These are phyloP conservation scores for Dolichallabes microphthalmus DNA, from an alignment of 2,113 vertebrate species.

Conservation along the genomic window DNA sequence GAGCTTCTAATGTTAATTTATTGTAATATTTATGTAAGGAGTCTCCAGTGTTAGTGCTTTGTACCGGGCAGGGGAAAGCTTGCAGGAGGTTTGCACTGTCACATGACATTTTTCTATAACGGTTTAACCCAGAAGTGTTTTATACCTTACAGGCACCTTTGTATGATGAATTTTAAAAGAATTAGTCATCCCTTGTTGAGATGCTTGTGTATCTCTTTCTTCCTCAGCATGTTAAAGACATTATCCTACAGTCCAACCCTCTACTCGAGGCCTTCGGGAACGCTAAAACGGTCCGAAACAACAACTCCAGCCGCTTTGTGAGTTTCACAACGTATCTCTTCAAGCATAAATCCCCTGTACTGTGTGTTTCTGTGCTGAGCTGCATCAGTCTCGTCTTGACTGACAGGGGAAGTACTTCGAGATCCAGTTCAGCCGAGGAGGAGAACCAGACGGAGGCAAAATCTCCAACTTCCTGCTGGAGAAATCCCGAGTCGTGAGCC, in stretches of 20 bases:
- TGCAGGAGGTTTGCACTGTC: not conserved
- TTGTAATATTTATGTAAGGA: not conserved
- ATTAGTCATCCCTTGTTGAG: not conserved
- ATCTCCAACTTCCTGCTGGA: constrained; percentile 97
- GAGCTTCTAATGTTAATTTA: not conserved
- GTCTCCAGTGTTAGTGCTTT: constrained; percentile 4
- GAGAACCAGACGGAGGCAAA: constrained; percentile 93
- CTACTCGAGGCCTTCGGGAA: constrained; percentile 80
- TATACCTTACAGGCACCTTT: not conserved
- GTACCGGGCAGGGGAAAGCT: too few relatives aligned
- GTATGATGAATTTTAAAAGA: not conserved
- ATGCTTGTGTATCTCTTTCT: constrained; percentile 26
- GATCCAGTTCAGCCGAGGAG: constrained; percentile 96
- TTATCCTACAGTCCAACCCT: constrained; percentile 80
- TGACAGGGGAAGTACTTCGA: constrained; percentile 95
- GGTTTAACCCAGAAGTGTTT: too few relatives aligned
- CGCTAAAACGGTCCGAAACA: constrained; percentile 80
- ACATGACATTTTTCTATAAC: too few relatives aligned
- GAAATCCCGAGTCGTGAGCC: constrained; percentile 93
- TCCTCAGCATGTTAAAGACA: constrained; percentile 77
- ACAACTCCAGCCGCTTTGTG: constrained; percentile 82
- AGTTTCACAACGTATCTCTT: constrained; percentile 52
- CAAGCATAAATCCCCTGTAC: not conserved
- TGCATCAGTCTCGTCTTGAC: not conserved
- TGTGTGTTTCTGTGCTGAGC: not conserved